Evolutionary conservation across 2,888 invertebrate species (phyloP).

Genomic region (Shargacucullia verbasci): DNA sequence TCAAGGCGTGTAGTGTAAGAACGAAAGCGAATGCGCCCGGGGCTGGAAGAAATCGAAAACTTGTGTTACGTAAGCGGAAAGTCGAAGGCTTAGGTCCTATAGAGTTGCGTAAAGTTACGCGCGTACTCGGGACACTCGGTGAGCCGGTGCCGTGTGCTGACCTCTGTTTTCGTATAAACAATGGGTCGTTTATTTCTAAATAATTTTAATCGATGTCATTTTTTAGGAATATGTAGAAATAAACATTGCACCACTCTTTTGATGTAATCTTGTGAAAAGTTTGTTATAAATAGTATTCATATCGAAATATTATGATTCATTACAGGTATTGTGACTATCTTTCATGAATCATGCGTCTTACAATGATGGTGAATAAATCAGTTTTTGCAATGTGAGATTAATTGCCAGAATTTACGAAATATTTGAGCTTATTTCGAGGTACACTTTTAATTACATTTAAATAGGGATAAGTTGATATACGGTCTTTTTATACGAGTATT

Average conservation of each 20-base stretch:
- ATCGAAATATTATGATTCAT: too few relatives aligned
- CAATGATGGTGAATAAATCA: too few relatives aligned
- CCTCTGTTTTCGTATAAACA: conserved; percentile 54
- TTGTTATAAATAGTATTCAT: not conserved
- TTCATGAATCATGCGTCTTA: too few relatives aligned
- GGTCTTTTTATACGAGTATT: too few relatives aligned
- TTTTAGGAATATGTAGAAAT: conserved; percentile 34
- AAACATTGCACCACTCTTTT: conserved; percentile 4
- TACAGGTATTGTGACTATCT: too few relatives aligned
- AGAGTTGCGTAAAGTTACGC: conserved; percentile 70
- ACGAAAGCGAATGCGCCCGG: conserved; percentile 77
- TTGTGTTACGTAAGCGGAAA: conserved; percentile 77
- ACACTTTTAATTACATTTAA: too few relatives aligned
- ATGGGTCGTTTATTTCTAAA: conserved; percentile 54
- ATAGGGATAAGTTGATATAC: too few relatives aligned
- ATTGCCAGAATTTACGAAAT: too few relatives aligned
- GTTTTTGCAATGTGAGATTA: too few relatives aligned
- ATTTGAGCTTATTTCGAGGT: too few relatives aligned
- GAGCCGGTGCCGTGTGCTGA: conserved; percentile 41
- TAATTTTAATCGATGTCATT: conserved; percentile 45
- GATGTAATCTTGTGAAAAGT: conserved; percentile 2
- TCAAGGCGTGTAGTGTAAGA: conserved; percentile 54
- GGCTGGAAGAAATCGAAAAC: conserved; percentile 83
- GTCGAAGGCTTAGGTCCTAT: conserved; percentile 73
- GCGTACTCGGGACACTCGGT: conserved; percentile 54